phyloP scores from a whole-genome alignment of 2,797 vertebrate species.

The Melanotaenia maccullochi region DNA sequence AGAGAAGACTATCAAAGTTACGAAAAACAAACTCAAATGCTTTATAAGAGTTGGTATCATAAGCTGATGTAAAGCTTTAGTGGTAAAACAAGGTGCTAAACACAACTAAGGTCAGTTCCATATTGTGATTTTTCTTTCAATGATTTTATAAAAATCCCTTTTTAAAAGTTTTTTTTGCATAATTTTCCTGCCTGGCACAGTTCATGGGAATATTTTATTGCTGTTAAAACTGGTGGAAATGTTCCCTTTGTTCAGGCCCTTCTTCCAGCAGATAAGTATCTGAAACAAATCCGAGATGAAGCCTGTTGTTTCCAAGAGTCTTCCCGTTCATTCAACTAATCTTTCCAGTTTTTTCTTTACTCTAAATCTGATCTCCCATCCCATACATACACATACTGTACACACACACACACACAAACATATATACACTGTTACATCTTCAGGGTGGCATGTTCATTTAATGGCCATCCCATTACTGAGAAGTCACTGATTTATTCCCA shows the following conservation, averaged over 20 bases:
- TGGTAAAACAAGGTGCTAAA: background rate
- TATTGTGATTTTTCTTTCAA: too few species aligned
- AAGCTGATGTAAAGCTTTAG: background rate
- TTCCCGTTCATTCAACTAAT: conserved; percentile 25
- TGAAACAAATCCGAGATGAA: conserved; percentile 48
- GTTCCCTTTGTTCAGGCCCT: conserved; percentile 40
- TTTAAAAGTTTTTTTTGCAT: background rate
- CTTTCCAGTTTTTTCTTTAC: conserved; percentile 31
- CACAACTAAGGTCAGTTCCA: too few species aligned
- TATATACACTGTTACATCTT: background rate
- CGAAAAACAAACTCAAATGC: background rate
- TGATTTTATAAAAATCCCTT: too few species aligned
- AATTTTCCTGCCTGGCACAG: background rate
- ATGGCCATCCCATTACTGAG: background rate
- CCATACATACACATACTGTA: background rate
- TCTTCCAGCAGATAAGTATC: conserved; percentile 38
- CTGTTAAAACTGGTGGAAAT: conserved; percentile 30
- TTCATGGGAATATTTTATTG: conserved; percentile 24
- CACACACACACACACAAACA: background rate
- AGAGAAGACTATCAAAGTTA: background rate
- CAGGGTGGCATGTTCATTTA: background rate
- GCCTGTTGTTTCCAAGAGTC: conserved; percentile 43
- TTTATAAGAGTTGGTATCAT: background rate
- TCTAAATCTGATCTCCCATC: background rate
- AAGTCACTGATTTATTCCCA: conserved; percentile 18